Evolutionary conservation across 64 coral and sea anemone genomes (phyloP).

Genomic region (Catalaphyllia jardinei): DNA sequence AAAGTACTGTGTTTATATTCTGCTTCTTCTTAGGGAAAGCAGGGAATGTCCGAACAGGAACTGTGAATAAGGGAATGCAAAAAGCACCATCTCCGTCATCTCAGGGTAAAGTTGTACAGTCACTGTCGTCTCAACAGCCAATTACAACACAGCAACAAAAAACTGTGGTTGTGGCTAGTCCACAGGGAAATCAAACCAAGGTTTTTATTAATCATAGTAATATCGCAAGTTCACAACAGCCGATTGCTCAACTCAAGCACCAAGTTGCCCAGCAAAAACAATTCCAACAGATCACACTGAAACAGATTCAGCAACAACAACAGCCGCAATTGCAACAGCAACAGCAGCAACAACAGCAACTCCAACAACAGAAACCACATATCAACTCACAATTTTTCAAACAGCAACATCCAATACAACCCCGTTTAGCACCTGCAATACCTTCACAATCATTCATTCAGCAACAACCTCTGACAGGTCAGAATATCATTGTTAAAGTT

Average conservation of each 20-base stretch:
- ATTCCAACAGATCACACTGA: constrained; percentile 82
- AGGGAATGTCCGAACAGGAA: neutral
- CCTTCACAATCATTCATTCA: constrained; percentile 73
- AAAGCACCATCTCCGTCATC: constrained; percentile 21
- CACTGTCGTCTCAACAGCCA: constrained; percentile 30
- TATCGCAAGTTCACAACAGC: constrained; percentile 73
- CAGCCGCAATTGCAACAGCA: constrained; percentile 56
- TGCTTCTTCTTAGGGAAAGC: constrained; percentile 2
- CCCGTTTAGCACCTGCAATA: constrained; percentile 80
- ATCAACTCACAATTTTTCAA: constrained; percentile 79
- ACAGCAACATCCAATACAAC: constrained; percentile 92
- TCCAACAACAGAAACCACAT: constrained; percentile 78
- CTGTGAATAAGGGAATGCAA: constrained; percentile 26
- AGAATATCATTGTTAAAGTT: constrained; percentile 83
- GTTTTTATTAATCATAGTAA: constrained; percentile 83
- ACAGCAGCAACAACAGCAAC: constrained; percentile 79
- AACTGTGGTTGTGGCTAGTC: constrained; percentile 74
- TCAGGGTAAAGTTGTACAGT: constrained; percentile 17
- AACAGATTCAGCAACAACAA: constrained; percentile 86
- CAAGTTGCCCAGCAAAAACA: constrained; percentile 90
- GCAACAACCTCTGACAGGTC: constrained; percentile 67
- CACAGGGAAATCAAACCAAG: constrained; percentile 80
- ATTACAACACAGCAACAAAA: constrained; percentile 56
- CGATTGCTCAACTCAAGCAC: constrained; percentile 88
- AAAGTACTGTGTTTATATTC: too few species aligned